These are phyloP conservation scores for Clarias batrachus DNA, from an alignment of 2,113 vertebrate genomes.

Conservation along the genomic window DNA sequence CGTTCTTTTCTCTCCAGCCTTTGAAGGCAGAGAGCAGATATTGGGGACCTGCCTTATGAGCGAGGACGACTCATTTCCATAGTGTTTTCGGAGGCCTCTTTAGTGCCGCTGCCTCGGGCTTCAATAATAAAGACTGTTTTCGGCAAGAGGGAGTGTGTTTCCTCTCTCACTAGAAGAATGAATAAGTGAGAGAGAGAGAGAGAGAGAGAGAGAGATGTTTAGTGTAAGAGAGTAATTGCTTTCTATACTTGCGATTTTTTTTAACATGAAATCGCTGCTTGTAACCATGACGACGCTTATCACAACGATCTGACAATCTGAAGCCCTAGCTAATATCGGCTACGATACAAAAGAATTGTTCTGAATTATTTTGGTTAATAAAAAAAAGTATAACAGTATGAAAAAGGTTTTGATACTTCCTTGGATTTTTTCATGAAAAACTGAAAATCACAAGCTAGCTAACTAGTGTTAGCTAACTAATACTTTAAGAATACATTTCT, in stretches of 20 bases:
- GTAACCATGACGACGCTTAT: not conserved
- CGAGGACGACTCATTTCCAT: slow-evolving; percentile 74
- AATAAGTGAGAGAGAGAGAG: not conserved
- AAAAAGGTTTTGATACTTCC: not conserved
- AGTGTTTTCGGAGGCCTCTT: slow-evolving; percentile 64
- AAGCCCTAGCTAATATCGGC: not conserved
- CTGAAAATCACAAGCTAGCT: too few species aligned
- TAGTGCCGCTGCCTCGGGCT: slow-evolving; percentile 63
- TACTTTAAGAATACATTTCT: too few species aligned
- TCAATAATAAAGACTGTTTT: slow-evolving; percentile 72
- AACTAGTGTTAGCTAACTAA: too few species aligned
- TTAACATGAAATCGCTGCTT: not conserved
- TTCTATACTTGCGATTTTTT: not conserved
- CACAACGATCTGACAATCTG: not conserved
- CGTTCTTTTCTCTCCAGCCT: slow-evolving; percentile 50
- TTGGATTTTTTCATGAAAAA: not conserved
- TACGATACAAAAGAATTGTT: not conserved
- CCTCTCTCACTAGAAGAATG: slow-evolving; percentile 20
- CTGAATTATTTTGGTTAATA: not conserved
- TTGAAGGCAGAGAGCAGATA: slow-evolving; percentile 64
- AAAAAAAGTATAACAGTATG: not conserved
- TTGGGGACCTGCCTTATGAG: slow-evolving; percentile 70
- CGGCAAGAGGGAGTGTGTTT: slow-evolving; percentile 56
- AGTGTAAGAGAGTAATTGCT: not conserved
- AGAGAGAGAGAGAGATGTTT: not conserved